phyloP scores from a whole-genome alignment of 2,888 invertebrate genomes.

The Tachystola acroxantha region DNA sequence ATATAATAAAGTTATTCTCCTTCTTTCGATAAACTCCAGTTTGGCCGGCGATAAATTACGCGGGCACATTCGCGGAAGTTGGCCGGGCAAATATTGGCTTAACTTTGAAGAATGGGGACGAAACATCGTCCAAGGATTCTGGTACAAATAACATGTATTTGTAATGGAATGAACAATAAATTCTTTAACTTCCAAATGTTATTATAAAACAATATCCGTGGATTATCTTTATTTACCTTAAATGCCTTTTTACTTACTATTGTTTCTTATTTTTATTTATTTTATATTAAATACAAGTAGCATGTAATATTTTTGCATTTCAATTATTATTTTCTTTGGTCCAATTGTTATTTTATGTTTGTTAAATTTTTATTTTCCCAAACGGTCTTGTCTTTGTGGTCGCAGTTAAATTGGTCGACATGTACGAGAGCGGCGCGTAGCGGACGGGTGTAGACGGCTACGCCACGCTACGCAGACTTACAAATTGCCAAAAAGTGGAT shows the following conservation, averaged over 20 bases:
- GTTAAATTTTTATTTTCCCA: background rate
- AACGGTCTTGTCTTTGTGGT: slow-evolving; percentile 27
- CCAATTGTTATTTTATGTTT: no score
- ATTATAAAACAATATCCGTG: no score
- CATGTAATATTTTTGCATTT: no score
- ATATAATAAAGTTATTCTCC: slow-evolving; percentile 78
- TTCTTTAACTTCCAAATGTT: background rate
- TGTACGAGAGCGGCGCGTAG: slow-evolving; percentile 43
- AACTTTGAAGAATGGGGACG: slow-evolving; percentile 64
- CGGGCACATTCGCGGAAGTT: slow-evolving; percentile 59
- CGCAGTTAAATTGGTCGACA: slow-evolving; percentile 35
- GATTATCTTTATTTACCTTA: no score
- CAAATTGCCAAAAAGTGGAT: no score
- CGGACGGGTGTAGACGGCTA: slow-evolving; percentile 45
- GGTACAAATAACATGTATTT: slow-evolving; percentile 19
- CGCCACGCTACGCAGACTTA: slow-evolving; percentile 28
- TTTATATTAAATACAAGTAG: no score
- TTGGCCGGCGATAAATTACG: slow-evolving; percentile 75
- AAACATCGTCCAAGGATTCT: slow-evolving; percentile 43
- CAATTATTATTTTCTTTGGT: no score
- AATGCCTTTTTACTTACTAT: no score
- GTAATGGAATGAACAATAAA: slow-evolving; percentile 2
- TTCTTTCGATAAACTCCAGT: slow-evolving; percentile 77
- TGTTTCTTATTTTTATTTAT: no score
- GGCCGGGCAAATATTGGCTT: slow-evolving; percentile 72